Percentiles rank a stretch among this genome's conserved stretches.
These are phyloP conservation scores for Mimas tiliae DNA, from an alignment of 2,888 invertebrate genomes.

Conservation along the genomic window DNA sequence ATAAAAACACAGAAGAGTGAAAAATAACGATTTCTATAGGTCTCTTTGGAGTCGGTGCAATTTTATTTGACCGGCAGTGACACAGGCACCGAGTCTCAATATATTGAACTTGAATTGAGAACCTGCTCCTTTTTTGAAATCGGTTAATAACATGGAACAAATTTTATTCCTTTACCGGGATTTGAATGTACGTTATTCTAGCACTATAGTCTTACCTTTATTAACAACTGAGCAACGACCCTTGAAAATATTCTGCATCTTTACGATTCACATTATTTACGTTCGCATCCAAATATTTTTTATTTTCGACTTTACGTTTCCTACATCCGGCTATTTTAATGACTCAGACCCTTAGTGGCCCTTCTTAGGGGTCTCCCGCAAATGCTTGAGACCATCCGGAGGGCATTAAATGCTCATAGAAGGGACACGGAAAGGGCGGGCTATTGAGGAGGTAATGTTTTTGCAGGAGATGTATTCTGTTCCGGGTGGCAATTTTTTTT, in stretches of 20 bases:
- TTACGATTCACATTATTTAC: not conserved
- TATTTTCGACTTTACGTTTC: not conserved
- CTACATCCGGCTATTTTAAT: conserved; percentile 25
- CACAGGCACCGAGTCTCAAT: no score
- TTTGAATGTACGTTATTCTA: no score
- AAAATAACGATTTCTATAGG: no score
- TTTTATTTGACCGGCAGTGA: no score
- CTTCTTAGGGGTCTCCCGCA: conserved; percentile 38
- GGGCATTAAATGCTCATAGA: conserved; percentile 51
- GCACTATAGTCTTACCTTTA: no score
- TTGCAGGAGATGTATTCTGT: conserved; percentile 8
- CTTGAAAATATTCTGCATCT: not conserved
- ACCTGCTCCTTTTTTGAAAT: no score
- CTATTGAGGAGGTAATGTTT: conserved; percentile 35
- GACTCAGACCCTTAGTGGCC: conserved; percentile 37
- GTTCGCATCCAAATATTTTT: not conserved
- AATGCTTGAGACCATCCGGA: conserved; percentile 37
- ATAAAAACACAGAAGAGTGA: no score
- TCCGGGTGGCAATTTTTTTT: no score
- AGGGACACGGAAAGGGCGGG: conserved; percentile 59
- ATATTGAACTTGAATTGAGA: no score
- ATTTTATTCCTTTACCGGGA: no score
- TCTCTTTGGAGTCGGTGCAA: no score
- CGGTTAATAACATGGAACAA: no score
- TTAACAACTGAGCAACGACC: not conserved